These are phyloP conservation scores for Apodemia zela DNA, from an alignment of 2,888 invertebrate species.

Conservation along the genomic window DNA sequence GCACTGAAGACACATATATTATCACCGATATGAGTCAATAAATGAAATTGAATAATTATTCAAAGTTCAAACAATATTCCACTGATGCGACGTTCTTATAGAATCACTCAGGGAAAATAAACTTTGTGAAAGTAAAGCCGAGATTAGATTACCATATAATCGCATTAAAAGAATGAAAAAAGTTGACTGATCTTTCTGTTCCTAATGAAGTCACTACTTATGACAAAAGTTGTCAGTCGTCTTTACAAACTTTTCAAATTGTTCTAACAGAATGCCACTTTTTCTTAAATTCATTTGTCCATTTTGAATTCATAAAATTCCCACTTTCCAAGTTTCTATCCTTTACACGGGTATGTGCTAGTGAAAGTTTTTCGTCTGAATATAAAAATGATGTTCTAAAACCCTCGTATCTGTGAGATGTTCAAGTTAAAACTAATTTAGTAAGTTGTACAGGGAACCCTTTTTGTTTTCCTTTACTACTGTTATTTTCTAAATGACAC, in stretches of 20 bases:
- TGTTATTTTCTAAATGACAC: neutral
- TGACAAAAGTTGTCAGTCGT: neutral
- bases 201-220: slow-evolving; percentile 8
- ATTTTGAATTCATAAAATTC: slow-evolving; percentile 1
- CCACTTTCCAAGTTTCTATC: slow-evolving; percentile 1
- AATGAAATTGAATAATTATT: neutral
- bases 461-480: slow-evolving; percentile 5
- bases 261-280: neutral
- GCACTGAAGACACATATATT: too few relatives aligned
- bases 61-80: neutral
- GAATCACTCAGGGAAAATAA: neutral
- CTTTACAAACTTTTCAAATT: neutral
- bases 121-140: neutral
- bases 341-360: neutral
- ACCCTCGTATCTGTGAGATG: neutral
- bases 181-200: neutral
- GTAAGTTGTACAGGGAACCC: neutral
- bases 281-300: slow-evolving; percentile 8
- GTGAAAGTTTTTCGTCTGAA: neutral
- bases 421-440: slow-evolving; percentile 6
- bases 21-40: too few relatives aligned
- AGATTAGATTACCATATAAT: slow-evolving; percentile 13
- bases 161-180: slow-evolving; percentile 4
- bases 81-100: neutral
- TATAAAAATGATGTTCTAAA: slow-evolving; percentile 7